Conservation (phyloP, 2,113 vertebrate species). For the Amazona vittata region DNA sequence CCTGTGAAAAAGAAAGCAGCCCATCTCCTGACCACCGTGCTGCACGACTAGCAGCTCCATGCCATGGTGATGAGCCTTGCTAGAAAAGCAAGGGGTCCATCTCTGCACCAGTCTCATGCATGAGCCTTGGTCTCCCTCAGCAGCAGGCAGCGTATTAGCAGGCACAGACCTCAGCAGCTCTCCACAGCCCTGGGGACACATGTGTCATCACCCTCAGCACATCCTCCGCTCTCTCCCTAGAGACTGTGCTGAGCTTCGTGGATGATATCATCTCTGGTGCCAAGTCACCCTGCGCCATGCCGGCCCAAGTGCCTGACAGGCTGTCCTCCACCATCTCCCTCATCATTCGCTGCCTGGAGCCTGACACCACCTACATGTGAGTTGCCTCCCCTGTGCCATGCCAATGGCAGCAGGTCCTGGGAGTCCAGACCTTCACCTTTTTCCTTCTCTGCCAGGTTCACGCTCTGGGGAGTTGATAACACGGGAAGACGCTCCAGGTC, state of each 20-base stretch:
- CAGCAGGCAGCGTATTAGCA: neutral
- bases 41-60: neutral
- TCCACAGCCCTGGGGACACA: neutral
- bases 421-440: neutral
- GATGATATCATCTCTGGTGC: constrained; percentile 96
- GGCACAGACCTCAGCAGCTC: neutral
- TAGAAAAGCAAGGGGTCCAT: neutral
- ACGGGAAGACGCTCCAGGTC: constrained; percentile 92
- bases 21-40: neutral
- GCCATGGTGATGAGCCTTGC: neutral
- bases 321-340: constrained; percentile 89
- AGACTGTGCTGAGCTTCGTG: constrained; percentile 94
- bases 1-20: neutral
- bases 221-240: constrained; percentile 68
- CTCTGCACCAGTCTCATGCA: neutral
- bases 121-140: neutral
- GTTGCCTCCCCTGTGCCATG: neutral
- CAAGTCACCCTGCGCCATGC: constrained; percentile 95
- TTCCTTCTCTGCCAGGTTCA: constrained; percentile 82
- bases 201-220: neutral
- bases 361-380: constrained; percentile 96
- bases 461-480: constrained; percentile 95
- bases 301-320: constrained; percentile 91
- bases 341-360: constrained; percentile 93
- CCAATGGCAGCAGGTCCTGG: neutral